Conservation (phyloP, 2,113 vertebrate genomes). For the Pteropus alecto region DNA sequence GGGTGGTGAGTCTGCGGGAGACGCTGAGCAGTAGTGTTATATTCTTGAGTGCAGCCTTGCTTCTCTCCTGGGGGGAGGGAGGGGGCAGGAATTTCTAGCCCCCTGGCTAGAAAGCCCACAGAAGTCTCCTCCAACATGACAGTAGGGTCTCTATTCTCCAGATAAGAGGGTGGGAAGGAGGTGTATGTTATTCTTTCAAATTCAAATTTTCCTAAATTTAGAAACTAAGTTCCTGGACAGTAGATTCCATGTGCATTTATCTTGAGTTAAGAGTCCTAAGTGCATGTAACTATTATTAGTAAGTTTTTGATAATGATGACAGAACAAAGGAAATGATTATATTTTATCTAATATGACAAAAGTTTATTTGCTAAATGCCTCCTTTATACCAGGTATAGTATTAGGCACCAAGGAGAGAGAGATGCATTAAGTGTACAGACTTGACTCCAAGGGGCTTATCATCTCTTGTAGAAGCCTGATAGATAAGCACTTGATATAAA, state of each 20-base stretch:
- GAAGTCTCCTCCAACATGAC: not conserved
- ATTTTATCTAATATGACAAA: not conserved
- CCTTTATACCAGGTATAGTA: not conserved
- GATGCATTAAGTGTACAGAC: not conserved
- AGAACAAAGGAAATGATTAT: constrained; percentile 9
- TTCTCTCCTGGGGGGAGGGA: not conserved
- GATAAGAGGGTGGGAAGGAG: not conserved
- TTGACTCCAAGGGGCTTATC: not conserved
- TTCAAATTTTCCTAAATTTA: not conserved
- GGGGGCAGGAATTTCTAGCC: not conserved
- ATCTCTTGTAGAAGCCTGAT: not conserved
- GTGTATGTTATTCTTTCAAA: not conserved
- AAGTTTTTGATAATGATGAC: constrained; percentile 2
- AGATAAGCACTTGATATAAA: not conserved
- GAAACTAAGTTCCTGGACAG: not conserved
- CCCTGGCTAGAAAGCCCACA: not conserved
- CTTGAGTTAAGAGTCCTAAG: not conserved
- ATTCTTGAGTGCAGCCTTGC: not conserved
- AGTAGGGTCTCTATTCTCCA: not conserved
- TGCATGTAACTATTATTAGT: not conserved
- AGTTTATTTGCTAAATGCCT: not conserved
- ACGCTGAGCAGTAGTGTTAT: not conserved
- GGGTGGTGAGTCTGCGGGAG: not conserved
- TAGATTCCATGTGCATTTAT: not conserved
- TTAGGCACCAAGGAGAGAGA: not conserved